A percentile compares a stretch with the other conserved stretches of the same genome.
These are phyloP conservation scores for Andricus curvator DNA, from an alignment of 2,888 invertebrate genomes.

Conservation along the genomic window DNA sequence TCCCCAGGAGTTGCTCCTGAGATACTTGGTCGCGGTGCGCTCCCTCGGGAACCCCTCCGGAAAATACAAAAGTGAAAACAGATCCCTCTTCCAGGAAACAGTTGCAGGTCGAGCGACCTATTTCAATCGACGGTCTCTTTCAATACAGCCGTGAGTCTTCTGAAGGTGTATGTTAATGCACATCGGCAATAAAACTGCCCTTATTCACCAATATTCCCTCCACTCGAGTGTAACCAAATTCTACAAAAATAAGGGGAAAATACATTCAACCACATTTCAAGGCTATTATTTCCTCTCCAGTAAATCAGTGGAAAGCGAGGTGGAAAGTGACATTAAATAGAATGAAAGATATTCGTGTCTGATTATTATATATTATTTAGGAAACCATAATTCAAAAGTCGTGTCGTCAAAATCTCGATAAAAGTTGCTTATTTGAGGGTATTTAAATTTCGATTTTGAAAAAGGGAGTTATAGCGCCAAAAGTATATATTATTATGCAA, in stretches of 20 bases:
- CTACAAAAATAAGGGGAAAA: conserved; percentile 1
- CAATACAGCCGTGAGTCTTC: not conserved
- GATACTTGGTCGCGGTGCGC: conserved; percentile 63
- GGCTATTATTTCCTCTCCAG: not conserved
- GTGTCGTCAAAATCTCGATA: too few species aligned
- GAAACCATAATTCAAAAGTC: not conserved
- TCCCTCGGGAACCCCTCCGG: conserved; percentile 72
- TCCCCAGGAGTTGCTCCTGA: conserved; percentile 63
- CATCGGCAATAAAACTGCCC: conserved; percentile 5
- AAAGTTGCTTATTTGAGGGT: too few species aligned
- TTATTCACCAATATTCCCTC: conserved; percentile 20
- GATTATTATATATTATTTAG: not conserved
- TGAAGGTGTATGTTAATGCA: conserved; percentile 39
- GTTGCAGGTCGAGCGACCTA: conserved; percentile 59
- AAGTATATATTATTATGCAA: too few species aligned
- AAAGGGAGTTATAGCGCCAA: too few species aligned
- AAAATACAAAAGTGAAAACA: conserved; percentile 71
- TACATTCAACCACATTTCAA: too few species aligned
- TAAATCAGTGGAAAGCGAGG: not conserved
- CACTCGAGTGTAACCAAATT: conserved; percentile 25
- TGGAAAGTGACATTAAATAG: not conserved
- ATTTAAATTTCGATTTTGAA: too few species aligned
- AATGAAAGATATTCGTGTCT: not conserved
- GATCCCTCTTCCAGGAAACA: conserved; percentile 61
- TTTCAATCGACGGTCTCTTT: conserved; percentile 39